A percentile compares a stretch with the other conserved stretches of the same genome.
Evolutionary conservation across 2,888 invertebrate species (phyloP).

Genomic region (Caenorhabditis sp.): DNA sequence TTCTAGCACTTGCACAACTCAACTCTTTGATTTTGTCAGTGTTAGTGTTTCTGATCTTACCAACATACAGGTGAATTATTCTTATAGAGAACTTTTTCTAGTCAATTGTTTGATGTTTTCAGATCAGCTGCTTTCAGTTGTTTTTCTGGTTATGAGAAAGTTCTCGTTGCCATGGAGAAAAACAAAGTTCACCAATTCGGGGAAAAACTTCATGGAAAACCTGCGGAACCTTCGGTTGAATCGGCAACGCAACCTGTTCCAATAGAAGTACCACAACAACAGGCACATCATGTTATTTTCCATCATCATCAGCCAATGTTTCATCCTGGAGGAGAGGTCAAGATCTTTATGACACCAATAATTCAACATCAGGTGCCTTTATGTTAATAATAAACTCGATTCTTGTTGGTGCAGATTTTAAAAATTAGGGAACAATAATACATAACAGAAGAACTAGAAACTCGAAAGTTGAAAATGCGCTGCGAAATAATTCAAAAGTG

Average conservation of each 20-base stretch:
- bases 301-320: background rate
- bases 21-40: conserved; percentile 28
- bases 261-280: background rate
- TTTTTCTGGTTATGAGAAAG: background rate
- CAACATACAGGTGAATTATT: conserved; percentile 26
- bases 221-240: background rate
- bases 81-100: background rate
- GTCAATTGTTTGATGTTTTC: background rate
- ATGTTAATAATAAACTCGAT: background rate
- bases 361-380: background rate
- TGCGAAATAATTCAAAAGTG: no score
- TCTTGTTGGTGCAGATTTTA: background rate
- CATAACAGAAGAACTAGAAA: no score
- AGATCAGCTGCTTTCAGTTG: background rate
- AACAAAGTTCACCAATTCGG: background rate
- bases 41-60: conserved; percentile 27
- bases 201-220: background rate
- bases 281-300: background rate
- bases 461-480: no score
- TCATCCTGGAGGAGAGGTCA: background rate
- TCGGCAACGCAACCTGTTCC: background rate
- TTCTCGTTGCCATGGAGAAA: background rate
- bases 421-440: no score
- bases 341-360: background rate
- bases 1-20: conserved; percentile 24